phyloP scores from a whole-genome alignment of 2,797 vertebrate species.

The Brachyalestes nurse region DNA sequence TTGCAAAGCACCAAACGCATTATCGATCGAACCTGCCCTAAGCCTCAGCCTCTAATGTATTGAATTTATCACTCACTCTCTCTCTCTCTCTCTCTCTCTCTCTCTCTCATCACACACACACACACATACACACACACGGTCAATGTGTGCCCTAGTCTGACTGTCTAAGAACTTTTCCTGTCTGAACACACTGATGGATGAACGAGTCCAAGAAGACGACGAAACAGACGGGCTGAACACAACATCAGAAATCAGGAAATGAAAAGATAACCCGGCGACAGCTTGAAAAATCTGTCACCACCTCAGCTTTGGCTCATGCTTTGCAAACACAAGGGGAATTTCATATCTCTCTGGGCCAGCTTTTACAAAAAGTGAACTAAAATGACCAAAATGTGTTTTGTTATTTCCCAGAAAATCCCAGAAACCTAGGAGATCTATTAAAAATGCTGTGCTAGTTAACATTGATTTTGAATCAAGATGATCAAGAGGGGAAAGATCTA shows the following conservation, averaged over 20 bases:
- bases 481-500: too few relatives aligned
- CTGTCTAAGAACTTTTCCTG: constrained; percentile 11
- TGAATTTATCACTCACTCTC: constrained; percentile 68
- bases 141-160: not conserved
- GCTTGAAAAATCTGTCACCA: constrained; percentile 12
- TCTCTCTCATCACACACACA: not conserved
- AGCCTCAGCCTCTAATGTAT: constrained; percentile 62
- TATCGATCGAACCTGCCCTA: constrained; percentile 37
- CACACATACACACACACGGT: constrained; percentile 9
- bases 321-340: not conserved
- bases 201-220: not conserved
- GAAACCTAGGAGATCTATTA: too few relatives aligned
- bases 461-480: too few relatives aligned
- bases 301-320: not conserved
- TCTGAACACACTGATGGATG: constrained; percentile 23
- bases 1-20: constrained; percentile 34
- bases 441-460: too few relatives aligned
- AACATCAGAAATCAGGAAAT: constrained; percentile 27
- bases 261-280: constrained; percentile 13
- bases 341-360: not conserved
- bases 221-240: not conserved
- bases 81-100: too few relatives aligned
- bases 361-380: not conserved
- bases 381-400: too few relatives aligned
- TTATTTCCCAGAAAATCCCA: too few relatives aligned